Base-by-base conservation (phyloP, 2,888 invertebrate species). In the Lasioglossum vierecki region DNA sequence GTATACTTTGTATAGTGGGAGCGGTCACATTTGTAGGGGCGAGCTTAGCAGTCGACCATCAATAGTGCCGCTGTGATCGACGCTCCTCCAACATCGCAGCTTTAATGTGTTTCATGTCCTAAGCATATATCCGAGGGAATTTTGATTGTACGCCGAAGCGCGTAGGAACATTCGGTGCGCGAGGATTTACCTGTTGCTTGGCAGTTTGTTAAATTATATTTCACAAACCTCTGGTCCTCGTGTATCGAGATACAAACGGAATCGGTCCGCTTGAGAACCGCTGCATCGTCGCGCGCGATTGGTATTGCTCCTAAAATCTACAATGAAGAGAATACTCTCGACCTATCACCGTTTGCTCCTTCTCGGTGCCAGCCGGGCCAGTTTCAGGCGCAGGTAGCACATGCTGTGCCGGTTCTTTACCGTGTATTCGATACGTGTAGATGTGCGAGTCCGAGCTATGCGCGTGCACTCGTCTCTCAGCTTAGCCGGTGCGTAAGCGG, bases 351-450 rank as follows among this genome's bases (percentile, higher is more conserved):
- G 82, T 76, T 79, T 80, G 86, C 89, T 91, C 88, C 89, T 90
- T 91, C 90, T 88, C 90, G 90, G 83, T 90, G 89, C 88, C 83
- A 68, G 83, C 80, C 83, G 87, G 88, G 90, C 90, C 92, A 91
- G 91, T 91, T 91, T 90, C 89, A 90, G 90, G 84, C 91, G 87
- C 90, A 92, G 92, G 92, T 92, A 92, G 86, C 88, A 82, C 82
- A 82, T 82, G 82, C 88, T 82, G 83, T 85, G 79, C 82, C 77
- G 76, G 77, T 83, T 82, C 73, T 44, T 76, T 71, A 63, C 49
- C 76, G 22, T 18, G 72, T 74, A 80, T 80, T 85, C 76, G 72
- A 60, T 81, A 41, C 76, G 2, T 18, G 73, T 60, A 4, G 3
- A 13, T 13, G 41, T n/a, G 22, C 11, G 44, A 76, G 76, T 49